A percentile compares a stretch with the other conserved stretches of the same genome.
These are phyloP conservation scores for Melipona quadrifasciata DNA, from an alignment of 1,140 invertebrate genomes.

Conservation along the genomic window DNA sequence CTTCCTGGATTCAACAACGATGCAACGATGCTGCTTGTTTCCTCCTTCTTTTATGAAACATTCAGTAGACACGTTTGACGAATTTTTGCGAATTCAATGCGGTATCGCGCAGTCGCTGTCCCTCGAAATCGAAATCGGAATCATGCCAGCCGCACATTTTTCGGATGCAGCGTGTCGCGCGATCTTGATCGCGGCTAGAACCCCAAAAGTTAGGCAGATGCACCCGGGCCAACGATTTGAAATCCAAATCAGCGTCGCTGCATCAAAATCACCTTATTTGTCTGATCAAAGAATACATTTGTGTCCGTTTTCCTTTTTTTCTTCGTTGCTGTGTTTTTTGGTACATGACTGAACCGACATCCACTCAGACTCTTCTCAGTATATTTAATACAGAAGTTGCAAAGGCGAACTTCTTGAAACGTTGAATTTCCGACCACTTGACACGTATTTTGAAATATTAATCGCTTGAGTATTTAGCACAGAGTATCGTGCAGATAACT, in stretches of 20 bases:
- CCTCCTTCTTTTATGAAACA: conserved; percentile 3
- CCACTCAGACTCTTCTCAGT: background rate
- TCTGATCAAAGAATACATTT: conserved; percentile 61
- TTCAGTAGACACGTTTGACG: conserved; percentile 8
- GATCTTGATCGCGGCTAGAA: conserved; percentile 43
- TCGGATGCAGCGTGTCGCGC: conserved; percentile 41
- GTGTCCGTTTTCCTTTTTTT: background rate
- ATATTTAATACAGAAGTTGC: conserved; percentile 14
- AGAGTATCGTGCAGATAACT: too few relatives aligned
- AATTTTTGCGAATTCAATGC: conserved; percentile 43
- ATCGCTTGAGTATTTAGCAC: background rate
- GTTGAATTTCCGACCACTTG: background rate
- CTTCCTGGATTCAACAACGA: background rate
- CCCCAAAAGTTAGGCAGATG: conserved; percentile 67
- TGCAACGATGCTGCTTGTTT: background rate
- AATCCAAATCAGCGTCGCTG: conserved; percentile 67
- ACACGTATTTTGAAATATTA: background rate
- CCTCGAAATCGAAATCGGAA: conserved; percentile 40
- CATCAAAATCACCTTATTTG: conserved; percentile 61
- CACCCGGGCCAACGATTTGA: conserved; percentile 67
- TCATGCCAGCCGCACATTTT: conserved; percentile 30
- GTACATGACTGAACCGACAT: too few relatives aligned
- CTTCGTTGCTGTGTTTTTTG: background rate
- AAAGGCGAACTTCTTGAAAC: background rate
- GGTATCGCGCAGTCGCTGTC: background rate